phyloP scores from a whole-genome alignment of 2,888 invertebrate genomes.

The Drosophila prolongata region DNA sequence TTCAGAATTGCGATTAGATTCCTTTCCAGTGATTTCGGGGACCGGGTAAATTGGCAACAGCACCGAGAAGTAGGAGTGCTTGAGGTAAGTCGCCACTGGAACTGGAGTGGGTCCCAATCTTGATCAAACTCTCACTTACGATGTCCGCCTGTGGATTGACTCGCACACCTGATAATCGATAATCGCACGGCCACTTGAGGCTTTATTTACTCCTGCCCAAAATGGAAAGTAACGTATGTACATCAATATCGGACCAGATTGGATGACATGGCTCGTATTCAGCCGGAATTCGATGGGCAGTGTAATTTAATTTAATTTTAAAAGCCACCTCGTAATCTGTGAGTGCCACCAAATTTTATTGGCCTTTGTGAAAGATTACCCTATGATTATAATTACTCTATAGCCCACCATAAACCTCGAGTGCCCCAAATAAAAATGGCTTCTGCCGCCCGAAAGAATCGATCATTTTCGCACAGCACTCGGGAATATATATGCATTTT shows the following conservation, averaged over 20 bases:
- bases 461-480: too few species aligned
- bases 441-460: too few species aligned
- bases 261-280: too few species aligned
- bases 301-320: not conserved
- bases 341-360: too few species aligned
- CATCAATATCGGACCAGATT: not conserved
- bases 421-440: too few species aligned
- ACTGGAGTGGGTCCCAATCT: slow-evolving; percentile 48
- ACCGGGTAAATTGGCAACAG: not conserved
- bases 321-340: too few species aligned
- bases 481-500: too few species aligned
- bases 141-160: slow-evolving; percentile 43
- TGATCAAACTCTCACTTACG: slow-evolving; percentile 57
- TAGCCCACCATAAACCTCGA: too few species aligned
- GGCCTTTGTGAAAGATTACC: too few species aligned
- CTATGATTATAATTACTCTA: too few species aligned
- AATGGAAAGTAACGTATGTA: slow-evolving; percentile 10
- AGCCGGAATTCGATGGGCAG: not conserved
- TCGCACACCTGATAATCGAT: slow-evolving; percentile 38
- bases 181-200: slow-evolving; percentile 6
- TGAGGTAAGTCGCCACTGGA: slow-evolving; percentile 32
- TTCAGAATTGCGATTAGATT: too few species aligned
- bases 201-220: not conserved
- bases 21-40: too few species aligned
- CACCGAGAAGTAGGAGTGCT: slow-evolving; percentile 5